Evolutionary conservation across 2,797 vertebrate genomes (phyloP).

Genomic region (Brachymystax lenok): DNA sequence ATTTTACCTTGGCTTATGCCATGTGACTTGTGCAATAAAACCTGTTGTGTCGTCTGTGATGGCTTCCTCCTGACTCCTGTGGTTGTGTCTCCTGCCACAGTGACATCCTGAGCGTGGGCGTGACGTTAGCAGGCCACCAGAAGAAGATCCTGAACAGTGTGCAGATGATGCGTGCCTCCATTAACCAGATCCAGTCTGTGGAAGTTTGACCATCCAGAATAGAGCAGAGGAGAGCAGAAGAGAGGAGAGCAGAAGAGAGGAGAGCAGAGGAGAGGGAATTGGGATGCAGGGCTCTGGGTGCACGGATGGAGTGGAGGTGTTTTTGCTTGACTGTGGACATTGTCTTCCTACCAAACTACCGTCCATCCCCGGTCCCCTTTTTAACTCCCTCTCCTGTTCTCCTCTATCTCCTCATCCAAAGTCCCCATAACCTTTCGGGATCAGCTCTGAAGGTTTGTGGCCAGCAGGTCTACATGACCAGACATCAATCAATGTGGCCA

Average conservation of each 20-base stretch:
- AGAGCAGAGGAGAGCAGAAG: slow-evolving; percentile 46
- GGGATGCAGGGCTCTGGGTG: background rate
- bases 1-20: slow-evolving; percentile 31
- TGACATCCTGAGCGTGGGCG: slow-evolving; percentile 96
- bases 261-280: slow-evolving; percentile 45
- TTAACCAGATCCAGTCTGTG: slow-evolving; percentile 99
- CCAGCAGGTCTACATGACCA: slow-evolving; percentile 33
- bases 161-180: slow-evolving; percentile 99
- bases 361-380: slow-evolving; percentile 44
- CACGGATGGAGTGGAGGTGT: slow-evolving; percentile 8
- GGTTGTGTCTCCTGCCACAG: slow-evolving; percentile 67
- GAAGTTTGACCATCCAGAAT: slow-evolving; percentile 85
- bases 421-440: slow-evolving; percentile 24
- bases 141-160: slow-evolving; percentile 99
- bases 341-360: slow-evolving; percentile 58
- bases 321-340: slow-evolving; percentile 55
- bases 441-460: slow-evolving; percentile 44
- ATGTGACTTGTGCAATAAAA: slow-evolving; percentile 2
- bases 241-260: slow-evolving; percentile 46
- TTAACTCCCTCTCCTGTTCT: slow-evolving; percentile 33
- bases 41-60: slow-evolving; percentile 15
- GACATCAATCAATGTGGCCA: slow-evolving; percentile 28
- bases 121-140: slow-evolving; percentile 98
- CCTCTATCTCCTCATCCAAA: slow-evolving; percentile 11
- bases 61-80: slow-evolving; percentile 6